A percentile compares a stretch with the other conserved stretches of the same genome.
Conservation (phyloP, 2,797 vertebrate species). For the Florisuga fusca region DNA sequence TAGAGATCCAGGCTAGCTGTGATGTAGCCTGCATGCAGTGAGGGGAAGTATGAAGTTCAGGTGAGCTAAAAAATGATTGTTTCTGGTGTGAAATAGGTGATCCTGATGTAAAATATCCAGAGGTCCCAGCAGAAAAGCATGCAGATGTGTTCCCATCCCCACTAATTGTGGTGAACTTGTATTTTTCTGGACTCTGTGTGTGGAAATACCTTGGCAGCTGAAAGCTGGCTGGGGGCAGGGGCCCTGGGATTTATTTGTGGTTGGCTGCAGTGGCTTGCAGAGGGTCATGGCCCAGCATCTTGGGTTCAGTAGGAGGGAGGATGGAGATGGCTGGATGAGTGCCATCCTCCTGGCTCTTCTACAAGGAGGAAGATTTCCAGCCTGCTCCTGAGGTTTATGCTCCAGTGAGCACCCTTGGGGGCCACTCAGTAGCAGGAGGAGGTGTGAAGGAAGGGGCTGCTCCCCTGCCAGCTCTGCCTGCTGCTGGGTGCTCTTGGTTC, state of each 20-base stretch:
- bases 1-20: conserved; percentile 2
- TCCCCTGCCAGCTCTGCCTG: not conserved
- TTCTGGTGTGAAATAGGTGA: not conserved
- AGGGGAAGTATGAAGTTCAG: not conserved
- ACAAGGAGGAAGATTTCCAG: not conserved
- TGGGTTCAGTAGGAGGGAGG: not conserved
- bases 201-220: not conserved
- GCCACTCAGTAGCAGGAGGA: not conserved
- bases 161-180: not conserved
- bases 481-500: not conserved
- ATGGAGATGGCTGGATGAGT: not conserved
- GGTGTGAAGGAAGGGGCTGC: not conserved
- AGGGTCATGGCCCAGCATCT: fast-evolving
- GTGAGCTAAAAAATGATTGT: not conserved
- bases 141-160: not conserved
- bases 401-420: not conserved
- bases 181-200: not conserved
- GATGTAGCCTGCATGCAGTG: not conserved
- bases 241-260: fast-evolving
- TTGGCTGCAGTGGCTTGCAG: not conserved
- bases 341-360: fast-evolving
- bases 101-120: not conserved
- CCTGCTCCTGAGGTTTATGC: not conserved
- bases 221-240: not conserved
- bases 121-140: not conserved